Evolutionary conservation across 2,888 invertebrate genomes (phyloP), one percentile per base, ranked within the genome.

Genomic region (Aspidiotus destructor): DNA sequence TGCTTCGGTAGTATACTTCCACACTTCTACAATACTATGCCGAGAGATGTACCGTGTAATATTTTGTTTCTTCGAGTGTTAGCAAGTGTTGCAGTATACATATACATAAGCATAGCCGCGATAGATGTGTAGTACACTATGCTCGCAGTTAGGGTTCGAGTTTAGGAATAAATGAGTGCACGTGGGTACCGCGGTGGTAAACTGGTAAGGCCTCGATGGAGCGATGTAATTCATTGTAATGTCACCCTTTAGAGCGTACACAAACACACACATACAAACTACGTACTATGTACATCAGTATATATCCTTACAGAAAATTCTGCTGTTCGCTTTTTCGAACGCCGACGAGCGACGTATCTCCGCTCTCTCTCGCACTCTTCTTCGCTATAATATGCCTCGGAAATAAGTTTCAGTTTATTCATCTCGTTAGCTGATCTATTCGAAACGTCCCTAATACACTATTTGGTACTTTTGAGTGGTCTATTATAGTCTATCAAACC

Each of bases 181-280:
- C 65, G 65, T 65, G 65, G 65, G 65, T 65, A 65, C 65, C 44
- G 42, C 48, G 65, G 65, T 28, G 28, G 28, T 28, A 28, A 28
- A 28, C 28, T 28, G 28, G 28, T 28, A 65, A 65, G 65, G 65
- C 58, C 65, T 65, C 65, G 57, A 65, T 65, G 65, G 65, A 65
- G 65, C 65, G 65, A 65, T 65, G 65, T 65, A 65, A 65, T 65
- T 65, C 55, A 65, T 65, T 65, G 65, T 58, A 55, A 65, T 65
- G 65, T 65, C 65, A 65, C 65, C 65, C 65, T 64, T 57, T 64
- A 48, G n/a, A 11, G 10, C 48, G n/a, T n/a, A 48, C 48, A n/a
- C 10, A 48, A 11, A 48, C 48, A 48, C 48, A 48, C 48, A 13
- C 11, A 48, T 48, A n/a, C 28, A 28, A 28, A 28, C 28, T 28